Evolutionary conservation across 2,113 vertebrate species (phyloP), one percentile per base, ranked within the genome.

Genomic region (Hydrochoerus hydrochaeris): DNA sequence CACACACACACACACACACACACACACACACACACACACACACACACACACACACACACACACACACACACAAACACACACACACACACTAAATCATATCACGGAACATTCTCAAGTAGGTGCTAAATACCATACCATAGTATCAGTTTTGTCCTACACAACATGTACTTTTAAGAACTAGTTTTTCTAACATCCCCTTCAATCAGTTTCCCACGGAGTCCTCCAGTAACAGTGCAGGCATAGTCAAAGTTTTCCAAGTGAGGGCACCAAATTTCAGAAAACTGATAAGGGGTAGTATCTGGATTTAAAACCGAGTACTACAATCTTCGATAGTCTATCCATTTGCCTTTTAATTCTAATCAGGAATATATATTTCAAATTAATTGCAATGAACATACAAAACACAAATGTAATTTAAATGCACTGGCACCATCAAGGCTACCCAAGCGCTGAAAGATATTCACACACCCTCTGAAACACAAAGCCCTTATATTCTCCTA

Each of bases 321-420:
- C 17, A 80, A n/a, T 87, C 41, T 89, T 90, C 89, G 54, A 63
- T 65, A 89, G n/a, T 5, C 54, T 57, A 67, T 28, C 35, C 71
- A 88, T 19, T 85, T 69, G 65, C 49, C 75, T 92, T 60, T 87
- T 49, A 81, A 91, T 84, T 85, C 77, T 71, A 35, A 8, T 19
- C 78, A 90, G 80, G 54, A 90, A 91, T 91, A n/a, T 20, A 67
- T 11, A 83, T 57, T 69, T 88, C 78, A 90, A 97, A 85, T 44
- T 86, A 95, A 69, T 20, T 84, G 4, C 75, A 90, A 69, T 14
- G 89, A 73, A 77, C 83, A 44, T 38, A 57, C 19, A 93, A 84
- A 83, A 58, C 28, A 75, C 41, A 46, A 78, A 81, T 30, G 91
- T 52, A 80, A 60, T 85, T 95, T 73, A 88, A 95, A 65, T 8